phyloP scores from a whole-genome alignment of 2,888 invertebrate genomes.

The Glyphotaelius pellucidus region DNA sequence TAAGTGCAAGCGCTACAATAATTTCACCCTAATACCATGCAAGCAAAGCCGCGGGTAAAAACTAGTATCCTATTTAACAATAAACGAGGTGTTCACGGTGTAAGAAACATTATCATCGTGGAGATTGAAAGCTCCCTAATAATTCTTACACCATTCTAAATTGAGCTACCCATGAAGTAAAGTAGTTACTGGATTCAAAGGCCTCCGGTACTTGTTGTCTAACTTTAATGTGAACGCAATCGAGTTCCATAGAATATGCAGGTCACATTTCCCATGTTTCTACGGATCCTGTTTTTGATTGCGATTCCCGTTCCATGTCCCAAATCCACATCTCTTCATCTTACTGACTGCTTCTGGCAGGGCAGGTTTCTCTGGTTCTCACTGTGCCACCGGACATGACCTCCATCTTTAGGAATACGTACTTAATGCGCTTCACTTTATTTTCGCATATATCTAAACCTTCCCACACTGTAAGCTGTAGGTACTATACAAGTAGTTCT shows the following conservation, averaged over 20 bases:
- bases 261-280: background rate
- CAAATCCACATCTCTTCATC: background rate
- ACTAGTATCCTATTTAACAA: too few species aligned
- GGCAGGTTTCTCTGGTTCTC: conserved; percentile 2
- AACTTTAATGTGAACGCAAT: background rate
- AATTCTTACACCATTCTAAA: too few species aligned
- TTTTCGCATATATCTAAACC: background rate
- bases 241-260: background rate
- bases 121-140: too few species aligned
- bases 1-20: too few species aligned
- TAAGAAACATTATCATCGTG: too few species aligned
- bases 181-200: too few species aligned
- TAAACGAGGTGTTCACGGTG: too few species aligned
- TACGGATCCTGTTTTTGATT: conserved; percentile 2
- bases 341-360: background rate
- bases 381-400: background rate
- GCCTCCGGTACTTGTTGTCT: too few species aligned
- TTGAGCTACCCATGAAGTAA: too few species aligned
- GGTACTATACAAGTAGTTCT: background rate
- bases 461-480: background rate
- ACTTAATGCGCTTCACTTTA: background rate
- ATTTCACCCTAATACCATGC: too few species aligned
- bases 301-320: conserved; percentile 2
- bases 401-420: background rate
- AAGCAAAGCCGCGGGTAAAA: too few species aligned